Evolutionary conservation across 2,888 invertebrate species (phyloP), one percentile per base, ranked within the genome.

Genomic region (Scaptomyza reducta): DNA sequence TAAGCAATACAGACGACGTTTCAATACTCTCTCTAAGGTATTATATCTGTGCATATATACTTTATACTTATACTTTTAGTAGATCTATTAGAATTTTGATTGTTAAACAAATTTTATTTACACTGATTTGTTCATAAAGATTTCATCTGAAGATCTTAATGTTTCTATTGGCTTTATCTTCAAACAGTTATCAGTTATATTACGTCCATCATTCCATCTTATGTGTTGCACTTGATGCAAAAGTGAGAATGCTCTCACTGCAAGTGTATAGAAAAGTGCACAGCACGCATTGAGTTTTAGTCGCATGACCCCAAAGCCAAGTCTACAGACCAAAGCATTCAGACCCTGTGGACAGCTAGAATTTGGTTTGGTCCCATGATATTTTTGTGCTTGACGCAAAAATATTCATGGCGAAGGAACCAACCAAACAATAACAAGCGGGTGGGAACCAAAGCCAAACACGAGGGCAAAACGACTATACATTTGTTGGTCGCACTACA

Each of bases 381-480:
- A 27, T 31, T 31, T 40, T 74, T 77, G 81, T 68, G 47, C 66
- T 70, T 80, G 71, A 85, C 82, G 79, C 66, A 76, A 89, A 88
- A 73, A 84, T 84, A 84, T 84, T 87, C 88, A 84, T 84, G 64
- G 65, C 73, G 59, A 63, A 51, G 55, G 38, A 50, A n/a, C 47
- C 73, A 65, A 64, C 50, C 42, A 44, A 53, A 13, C 58, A 58
- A 38, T 57, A 51, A 33, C 33, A 53, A 54, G 29, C 55, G 47
- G 49, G 18, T 31, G 53, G 16, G 41, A 18, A 44, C 14, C 46
- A 61, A 42, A 59, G 54, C 40, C 40, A 57, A 57, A 54, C 46
- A 69, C 46, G 59, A 42, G 56, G 50, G 38, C 45, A 57, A 55
- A 54, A 50, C 70, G 58, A 70, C 65, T 80, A 74, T 87, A 71